Conservation (phyloP, 2,113 vertebrate species). For the Henicopernis longicauda region DNA sequence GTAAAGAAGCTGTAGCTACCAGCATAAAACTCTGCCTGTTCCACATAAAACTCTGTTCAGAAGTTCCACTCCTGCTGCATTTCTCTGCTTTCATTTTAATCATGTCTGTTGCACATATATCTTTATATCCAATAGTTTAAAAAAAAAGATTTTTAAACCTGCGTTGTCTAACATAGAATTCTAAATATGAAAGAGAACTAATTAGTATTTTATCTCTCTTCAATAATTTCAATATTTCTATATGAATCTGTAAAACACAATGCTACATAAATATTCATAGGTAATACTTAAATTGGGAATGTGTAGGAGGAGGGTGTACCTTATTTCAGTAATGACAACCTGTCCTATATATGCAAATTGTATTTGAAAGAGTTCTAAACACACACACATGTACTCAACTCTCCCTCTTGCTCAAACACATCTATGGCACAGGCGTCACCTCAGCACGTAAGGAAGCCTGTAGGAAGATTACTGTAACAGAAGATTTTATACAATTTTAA, state of each 20-base stretch:
- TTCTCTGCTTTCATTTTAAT: neutral
- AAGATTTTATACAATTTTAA: neutral
- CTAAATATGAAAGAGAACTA: neutral
- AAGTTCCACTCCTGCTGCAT: neutral
- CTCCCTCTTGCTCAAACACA: neutral
- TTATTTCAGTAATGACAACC: neutral
- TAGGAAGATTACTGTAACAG: neutral
- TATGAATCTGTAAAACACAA: neutral
- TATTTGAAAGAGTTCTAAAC: neutral
- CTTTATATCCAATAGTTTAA: neutral
- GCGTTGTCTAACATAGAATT: accelerated
- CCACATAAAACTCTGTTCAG: no score
- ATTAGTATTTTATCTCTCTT: neutral
- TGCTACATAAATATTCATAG: neutral
- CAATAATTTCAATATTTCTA: neutral
- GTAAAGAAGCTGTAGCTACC: neutral
- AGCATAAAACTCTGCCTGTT: neutral
- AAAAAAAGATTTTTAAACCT: neutral
- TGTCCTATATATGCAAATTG: neutral
- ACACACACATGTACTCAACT: neutral
- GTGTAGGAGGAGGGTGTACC: neutral
- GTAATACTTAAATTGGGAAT: neutral
- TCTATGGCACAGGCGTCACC: neutral
- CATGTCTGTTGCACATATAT: accelerated
- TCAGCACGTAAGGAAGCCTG: neutral